Percentiles rank a stretch among this genome's conserved stretches.
Evolutionary conservation across 2,888 invertebrate genomes (phyloP).

Genomic region (Pheosia tremula): DNA sequence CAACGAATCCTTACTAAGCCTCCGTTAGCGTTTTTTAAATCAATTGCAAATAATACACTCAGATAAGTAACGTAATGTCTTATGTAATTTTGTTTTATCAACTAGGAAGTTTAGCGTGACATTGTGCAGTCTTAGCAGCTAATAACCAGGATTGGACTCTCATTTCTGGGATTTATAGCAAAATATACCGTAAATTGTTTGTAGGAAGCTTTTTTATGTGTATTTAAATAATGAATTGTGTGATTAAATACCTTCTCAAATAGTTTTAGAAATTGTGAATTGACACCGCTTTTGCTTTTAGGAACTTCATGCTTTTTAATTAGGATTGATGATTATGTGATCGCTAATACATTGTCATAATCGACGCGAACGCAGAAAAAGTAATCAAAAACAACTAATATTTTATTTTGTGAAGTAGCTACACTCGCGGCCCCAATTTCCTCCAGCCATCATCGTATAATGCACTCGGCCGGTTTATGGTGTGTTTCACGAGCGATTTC

Average conservation of each 20-base stretch:
- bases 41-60: conserved; percentile 19
- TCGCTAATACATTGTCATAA: too few species aligned
- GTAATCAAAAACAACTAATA: background rate
- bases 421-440: conserved; percentile 12
- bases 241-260: background rate
- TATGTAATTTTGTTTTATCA: conserved; percentile 17
- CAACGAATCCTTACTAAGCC: background rate
- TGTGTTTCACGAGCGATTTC: conserved; percentile 21
- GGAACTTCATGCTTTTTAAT: too few species aligned
- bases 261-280: too few species aligned
- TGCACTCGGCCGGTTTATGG: conserved; percentile 11
- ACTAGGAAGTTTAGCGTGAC: conserved; percentile 27
- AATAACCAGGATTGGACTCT: conserved; percentile 25
- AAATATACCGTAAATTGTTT: background rate
- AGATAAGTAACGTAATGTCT: conserved; percentile 11
- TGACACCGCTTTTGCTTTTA: too few species aligned
- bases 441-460: conserved; percentile 1
- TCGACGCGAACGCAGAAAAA: background rate
- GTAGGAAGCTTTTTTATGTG: background rate
- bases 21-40: conserved; percentile 7
- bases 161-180: conserved; percentile 10
- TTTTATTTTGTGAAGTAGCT: conserved; percentile 11
- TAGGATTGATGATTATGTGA: too few species aligned
- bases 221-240: background rate
- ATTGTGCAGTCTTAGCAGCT: conserved; percentile 18